These are phyloP conservation scores for Bibio marci DNA, from an alignment of 2,888 invertebrate genomes.

Conservation along the genomic window DNA sequence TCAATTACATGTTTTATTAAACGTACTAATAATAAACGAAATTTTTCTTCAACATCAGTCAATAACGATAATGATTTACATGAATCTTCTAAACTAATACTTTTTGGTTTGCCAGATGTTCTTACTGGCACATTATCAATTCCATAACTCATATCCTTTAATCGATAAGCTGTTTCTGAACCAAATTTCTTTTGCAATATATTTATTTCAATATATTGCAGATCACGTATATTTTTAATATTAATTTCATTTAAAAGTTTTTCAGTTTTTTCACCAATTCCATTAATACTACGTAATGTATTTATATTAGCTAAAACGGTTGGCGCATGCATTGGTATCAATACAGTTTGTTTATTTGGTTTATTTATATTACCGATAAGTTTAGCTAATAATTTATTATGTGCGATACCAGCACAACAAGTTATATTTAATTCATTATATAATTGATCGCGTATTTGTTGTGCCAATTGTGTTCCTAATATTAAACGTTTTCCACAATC, in stretches of 20 bases:
- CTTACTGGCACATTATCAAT: conserved; percentile 56
- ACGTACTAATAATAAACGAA: conserved; percentile 48
- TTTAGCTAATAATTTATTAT: conserved; percentile 72
- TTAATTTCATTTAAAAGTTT: conserved; percentile 46
- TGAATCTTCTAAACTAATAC: conserved; percentile 64
- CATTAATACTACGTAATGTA: conserved; percentile 47
- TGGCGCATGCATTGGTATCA: conserved; percentile 50
- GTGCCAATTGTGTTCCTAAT: conserved; percentile 55
- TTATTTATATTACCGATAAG: conserved; percentile 54
- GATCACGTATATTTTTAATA: conserved; percentile 46
- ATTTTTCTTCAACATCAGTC: conserved; percentile 55
- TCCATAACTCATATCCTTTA: conserved; percentile 56
- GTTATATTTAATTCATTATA: conserved; percentile 52
- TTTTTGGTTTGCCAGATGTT: conserved; percentile 57
- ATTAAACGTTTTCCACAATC: conserved; percentile 53
- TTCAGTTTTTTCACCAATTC: conserved; percentile 55
- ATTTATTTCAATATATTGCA: conserved; percentile 42
- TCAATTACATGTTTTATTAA: conserved; percentile 49
- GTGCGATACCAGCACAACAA: conserved; percentile 66
- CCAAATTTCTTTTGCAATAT: conserved; percentile 46
- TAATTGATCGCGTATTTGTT: conserved; percentile 54
- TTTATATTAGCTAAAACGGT: conserved; percentile 47
- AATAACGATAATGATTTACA: conserved; percentile 55
- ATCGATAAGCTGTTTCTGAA: conserved; percentile 45
- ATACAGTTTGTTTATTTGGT: conserved; percentile 66